Conservation (phyloP, 53 echinoderm and acorn worm genomes). For the Mesocentrotus franciscanus region DNA sequence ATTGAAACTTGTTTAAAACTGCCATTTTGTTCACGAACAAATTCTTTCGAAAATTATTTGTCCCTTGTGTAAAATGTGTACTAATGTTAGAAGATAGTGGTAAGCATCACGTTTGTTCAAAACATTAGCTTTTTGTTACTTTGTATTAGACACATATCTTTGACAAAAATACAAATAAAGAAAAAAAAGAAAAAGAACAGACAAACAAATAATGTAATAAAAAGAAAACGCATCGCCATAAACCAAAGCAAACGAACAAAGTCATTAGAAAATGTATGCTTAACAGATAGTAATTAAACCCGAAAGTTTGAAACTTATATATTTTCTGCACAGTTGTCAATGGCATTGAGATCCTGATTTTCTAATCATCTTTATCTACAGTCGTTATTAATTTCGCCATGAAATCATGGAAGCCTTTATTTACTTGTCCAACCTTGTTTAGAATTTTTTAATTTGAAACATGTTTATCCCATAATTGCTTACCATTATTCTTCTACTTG, state of each 20-base stretch:
- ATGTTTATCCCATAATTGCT: neutral
- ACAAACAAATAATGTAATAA: neutral
- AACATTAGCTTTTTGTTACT: neutral
- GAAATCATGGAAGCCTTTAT: no score
- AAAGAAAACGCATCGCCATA: no score
- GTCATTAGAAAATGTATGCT: neutral
- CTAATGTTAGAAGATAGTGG: neutral
- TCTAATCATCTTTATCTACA: neutral
- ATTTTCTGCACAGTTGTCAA: neutral
- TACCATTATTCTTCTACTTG: neutral
- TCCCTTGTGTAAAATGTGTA: neutral
- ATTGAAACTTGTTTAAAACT: neutral
- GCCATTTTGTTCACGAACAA: neutral
- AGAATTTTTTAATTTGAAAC: neutral
- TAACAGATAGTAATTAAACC: neutral
- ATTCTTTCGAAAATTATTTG: neutral
- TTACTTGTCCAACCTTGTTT: no score
- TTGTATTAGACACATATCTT: neutral
- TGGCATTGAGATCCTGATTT: neutral
- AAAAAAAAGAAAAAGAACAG: neutral
- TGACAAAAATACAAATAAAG: neutral
- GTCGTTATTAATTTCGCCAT: no score
- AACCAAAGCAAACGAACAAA: no score
- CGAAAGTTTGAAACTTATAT: neutral
- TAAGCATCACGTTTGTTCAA: neutral